Percentiles rank a stretch among this genome's conserved stretches.
These are phyloP conservation scores for Remorina albescens DNA, from an alignment of 2,797 vertebrate species.

Conservation along the genomic window DNA sequence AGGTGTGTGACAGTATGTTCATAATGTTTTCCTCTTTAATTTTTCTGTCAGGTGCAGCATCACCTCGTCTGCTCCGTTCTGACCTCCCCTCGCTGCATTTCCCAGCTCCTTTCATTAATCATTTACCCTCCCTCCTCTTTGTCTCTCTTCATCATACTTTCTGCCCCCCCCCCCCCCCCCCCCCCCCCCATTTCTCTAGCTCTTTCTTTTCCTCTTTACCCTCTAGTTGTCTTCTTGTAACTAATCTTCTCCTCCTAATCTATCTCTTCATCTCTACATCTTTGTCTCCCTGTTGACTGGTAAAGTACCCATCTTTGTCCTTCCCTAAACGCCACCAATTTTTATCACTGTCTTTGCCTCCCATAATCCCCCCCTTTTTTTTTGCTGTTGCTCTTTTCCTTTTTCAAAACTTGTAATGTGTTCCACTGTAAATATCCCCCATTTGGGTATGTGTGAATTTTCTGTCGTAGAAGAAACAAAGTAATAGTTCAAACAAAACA, in stretches of 20 bases:
- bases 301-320: constrained; percentile 49
- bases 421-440: not conserved
- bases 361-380: constrained; percentile 26
- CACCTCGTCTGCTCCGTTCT: constrained; percentile 58
- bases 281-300: constrained; percentile 50
- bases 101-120: constrained; percentile 78
- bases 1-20: constrained; percentile 51
- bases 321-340: constrained; percentile 25
- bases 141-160: constrained; percentile 27
- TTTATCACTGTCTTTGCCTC: constrained; percentile 28
- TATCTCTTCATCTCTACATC: constrained; percentile 37
- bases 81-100: constrained; percentile 67
- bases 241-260: constrained; percentile 55
- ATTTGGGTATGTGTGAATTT: not conserved
- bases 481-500: constrained; percentile 32
- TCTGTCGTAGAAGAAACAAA: constrained; percentile 8
- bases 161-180: constrained; percentile 27
- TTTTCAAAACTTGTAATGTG: not conserved
- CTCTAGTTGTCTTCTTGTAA: constrained; percentile 37
- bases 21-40: constrained; percentile 48
- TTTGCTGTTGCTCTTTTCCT: constrained; percentile 10
- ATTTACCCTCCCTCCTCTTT: constrained; percentile 68
- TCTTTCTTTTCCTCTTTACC: constrained; percentile 26
- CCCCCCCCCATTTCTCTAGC: constrained; percentile 30
- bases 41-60: constrained; percentile 61